Evolutionary conservation across 2,888 invertebrate species (phyloP).

Genomic region (Calameuta idolon): DNA sequence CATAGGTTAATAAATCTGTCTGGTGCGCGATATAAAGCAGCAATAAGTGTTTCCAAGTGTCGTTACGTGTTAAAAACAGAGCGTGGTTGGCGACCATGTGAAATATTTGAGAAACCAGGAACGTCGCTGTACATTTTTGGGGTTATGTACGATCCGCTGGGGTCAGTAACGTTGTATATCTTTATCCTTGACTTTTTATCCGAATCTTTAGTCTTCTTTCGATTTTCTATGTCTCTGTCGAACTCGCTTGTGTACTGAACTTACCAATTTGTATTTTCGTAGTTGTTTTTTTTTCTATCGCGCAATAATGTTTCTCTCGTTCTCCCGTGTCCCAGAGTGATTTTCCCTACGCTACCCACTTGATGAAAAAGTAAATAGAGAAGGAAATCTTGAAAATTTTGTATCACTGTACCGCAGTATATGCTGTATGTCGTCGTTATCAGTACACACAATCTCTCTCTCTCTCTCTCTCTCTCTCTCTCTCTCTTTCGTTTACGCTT

Average conservation of each 20-base stretch:
- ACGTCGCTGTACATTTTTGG: neutral
- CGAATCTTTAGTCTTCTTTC: neutral
- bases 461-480: too few relatives aligned
- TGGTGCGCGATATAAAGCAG: neutral
- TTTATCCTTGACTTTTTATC: neutral
- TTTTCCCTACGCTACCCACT: neutral
- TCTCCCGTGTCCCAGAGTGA: neutral
- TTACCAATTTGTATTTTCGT: neutral
- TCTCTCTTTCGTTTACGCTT: neutral
- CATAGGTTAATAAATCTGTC: neutral
- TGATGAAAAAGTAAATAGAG: neutral
- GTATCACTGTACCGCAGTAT: neutral
- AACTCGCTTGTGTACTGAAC: neutral
- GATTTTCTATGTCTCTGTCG: neutral
- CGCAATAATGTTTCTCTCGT: neutral
- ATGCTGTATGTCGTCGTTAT: too few relatives aligned
- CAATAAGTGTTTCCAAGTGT: neutral
- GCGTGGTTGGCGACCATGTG: neutral
- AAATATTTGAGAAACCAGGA: neutral
- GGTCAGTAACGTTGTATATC: neutral
- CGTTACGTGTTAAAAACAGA: neutral
- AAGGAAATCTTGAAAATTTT: neutral
- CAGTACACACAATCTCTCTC: too few relatives aligned
- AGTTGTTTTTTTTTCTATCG: neutral
- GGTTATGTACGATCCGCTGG: neutral